A percentile compares a stretch with the other conserved stretches of the same genome.
These are phyloP conservation scores for Perca flavescens DNA, from an alignment of 2,113 vertebrate species.

Conservation along the genomic window DNA sequence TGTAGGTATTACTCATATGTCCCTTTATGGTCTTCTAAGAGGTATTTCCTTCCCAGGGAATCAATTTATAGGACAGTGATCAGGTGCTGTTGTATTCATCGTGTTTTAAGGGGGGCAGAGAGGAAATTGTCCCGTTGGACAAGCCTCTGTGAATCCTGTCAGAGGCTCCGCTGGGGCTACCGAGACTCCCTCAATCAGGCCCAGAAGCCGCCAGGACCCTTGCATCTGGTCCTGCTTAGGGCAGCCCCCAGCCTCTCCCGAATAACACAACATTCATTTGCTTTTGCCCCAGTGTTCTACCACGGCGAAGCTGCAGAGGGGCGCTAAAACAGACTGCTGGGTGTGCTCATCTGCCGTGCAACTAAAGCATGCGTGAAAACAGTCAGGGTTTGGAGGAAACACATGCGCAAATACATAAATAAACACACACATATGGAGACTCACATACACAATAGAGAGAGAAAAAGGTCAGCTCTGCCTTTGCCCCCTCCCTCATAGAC, in stretches of 20 bases:
- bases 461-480: slow-evolving; percentile 74
- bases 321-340: slow-evolving; percentile 56
- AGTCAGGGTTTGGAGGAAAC: slow-evolving; percentile 60
- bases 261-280: slow-evolving; percentile 65
- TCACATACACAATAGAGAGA: slow-evolving; percentile 56
- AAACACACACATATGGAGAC: slow-evolving; percentile 68
- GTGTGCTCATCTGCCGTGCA: slow-evolving; percentile 54
- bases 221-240: slow-evolving; percentile 83
- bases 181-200: slow-evolving; percentile 62
- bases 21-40: neutral
- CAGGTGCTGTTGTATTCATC: slow-evolving; percentile 25
- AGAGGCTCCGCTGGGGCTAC: slow-evolving; percentile 62
- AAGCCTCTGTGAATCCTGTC: slow-evolving; percentile 52
- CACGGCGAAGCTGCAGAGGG: slow-evolving; percentile 31
- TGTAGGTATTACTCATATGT: slow-evolving; percentile 8
- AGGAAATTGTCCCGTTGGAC: slow-evolving; percentile 62
- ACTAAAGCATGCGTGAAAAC: slow-evolving; percentile 67
- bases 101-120: slow-evolving; percentile 37
- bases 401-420: slow-evolving; percentile 69
- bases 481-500: slow-evolving; percentile 78
- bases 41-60: slow-evolving; percentile 10
- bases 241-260: slow-evolving; percentile 41
- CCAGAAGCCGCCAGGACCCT: slow-evolving; percentile 59
- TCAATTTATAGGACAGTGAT: slow-evolving; percentile 5
- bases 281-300: slow-evolving; percentile 64